Conservation (phyloP, 2,888 invertebrate species). For the Brachypalpus laphriformis region DNA sequence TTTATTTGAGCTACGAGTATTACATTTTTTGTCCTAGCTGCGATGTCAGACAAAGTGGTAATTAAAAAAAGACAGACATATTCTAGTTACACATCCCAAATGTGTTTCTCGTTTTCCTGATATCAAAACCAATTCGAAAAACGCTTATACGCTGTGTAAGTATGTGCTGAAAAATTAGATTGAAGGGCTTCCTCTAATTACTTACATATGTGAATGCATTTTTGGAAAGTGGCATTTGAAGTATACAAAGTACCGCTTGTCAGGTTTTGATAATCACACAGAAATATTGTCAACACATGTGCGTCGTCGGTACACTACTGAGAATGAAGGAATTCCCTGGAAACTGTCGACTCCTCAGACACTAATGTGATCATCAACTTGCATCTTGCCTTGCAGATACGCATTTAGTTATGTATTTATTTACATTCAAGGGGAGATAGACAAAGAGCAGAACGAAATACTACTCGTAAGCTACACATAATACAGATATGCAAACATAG, state of each 20-base stretch:
- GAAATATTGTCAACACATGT: slow-evolving; percentile 75
- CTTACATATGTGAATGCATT: slow-evolving; percentile 50
- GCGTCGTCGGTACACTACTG: slow-evolving; percentile 41
- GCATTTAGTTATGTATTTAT: slow-evolving; percentile 54
- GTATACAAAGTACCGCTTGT: slow-evolving; percentile 58
- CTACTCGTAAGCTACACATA: slow-evolving; percentile 39
- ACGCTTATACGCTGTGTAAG: neutral
- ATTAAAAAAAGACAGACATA: neutral
- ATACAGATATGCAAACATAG: slow-evolving; percentile 29
- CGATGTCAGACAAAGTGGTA: neutral
- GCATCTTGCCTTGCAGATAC: slow-evolving; percentile 53
- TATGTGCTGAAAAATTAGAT: slow-evolving; percentile 4
- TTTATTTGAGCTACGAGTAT: neutral
- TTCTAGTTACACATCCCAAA: neutral
- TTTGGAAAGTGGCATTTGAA: slow-evolving; percentile 31
- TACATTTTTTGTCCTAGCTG: neutral
- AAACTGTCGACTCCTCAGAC: slow-evolving; percentile 59
- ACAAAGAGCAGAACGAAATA: slow-evolving; percentile 52
- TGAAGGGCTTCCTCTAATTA: slow-evolving; percentile 45
- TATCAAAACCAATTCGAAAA: neutral
- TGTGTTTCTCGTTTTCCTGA: neutral
- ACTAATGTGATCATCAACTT: slow-evolving; percentile 45
- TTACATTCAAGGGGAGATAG: slow-evolving; percentile 42
- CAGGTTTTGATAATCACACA: slow-evolving; percentile 47
- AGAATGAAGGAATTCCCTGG: slow-evolving; percentile 74